phyloP scores from a whole-genome alignment of 1,140 invertebrate species.

The Camponotus vicinus region DNA sequence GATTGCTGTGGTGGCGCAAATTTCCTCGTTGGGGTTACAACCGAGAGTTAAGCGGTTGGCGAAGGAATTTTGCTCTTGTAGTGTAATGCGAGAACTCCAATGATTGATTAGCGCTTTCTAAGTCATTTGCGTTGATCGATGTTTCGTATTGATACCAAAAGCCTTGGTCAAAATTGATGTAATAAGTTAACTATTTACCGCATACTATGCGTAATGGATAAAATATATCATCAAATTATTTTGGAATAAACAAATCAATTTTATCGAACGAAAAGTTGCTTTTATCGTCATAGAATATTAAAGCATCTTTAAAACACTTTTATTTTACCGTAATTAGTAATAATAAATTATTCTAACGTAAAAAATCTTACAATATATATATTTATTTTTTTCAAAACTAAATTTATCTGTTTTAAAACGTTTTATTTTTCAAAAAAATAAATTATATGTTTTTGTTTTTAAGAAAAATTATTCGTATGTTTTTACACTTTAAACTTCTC shows the following conservation, averaged over 20 bases:
- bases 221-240: not conserved
- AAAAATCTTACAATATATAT: not conserved
- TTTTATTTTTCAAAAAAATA: not conserved
- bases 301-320: not conserved
- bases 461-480: not conserved
- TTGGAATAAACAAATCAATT: not conserved
- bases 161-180: not conserved
- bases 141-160: not conserved
- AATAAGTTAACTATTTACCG: conserved; percentile 17
- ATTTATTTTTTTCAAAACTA: not conserved
- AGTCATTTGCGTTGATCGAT: conserved; percentile 29
- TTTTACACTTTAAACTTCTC: not conserved
- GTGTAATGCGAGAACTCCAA: conserved; percentile 18
- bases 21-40: conserved; percentile 29
- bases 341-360: not conserved
- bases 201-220: not conserved
- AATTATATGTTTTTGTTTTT: not conserved
- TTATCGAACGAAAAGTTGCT: not conserved
- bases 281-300: not conserved
- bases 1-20: conserved; percentile 15
- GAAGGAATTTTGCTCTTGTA: conserved; percentile 33
- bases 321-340: not conserved
- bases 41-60: conserved; percentile 34
- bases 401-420: not conserved
- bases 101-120: conserved; percentile 42